Percentiles rank a stretch among this genome's conserved stretches.
Conservation (phyloP, 2,113 vertebrate species). For the Ascaphus truei region DNA sequence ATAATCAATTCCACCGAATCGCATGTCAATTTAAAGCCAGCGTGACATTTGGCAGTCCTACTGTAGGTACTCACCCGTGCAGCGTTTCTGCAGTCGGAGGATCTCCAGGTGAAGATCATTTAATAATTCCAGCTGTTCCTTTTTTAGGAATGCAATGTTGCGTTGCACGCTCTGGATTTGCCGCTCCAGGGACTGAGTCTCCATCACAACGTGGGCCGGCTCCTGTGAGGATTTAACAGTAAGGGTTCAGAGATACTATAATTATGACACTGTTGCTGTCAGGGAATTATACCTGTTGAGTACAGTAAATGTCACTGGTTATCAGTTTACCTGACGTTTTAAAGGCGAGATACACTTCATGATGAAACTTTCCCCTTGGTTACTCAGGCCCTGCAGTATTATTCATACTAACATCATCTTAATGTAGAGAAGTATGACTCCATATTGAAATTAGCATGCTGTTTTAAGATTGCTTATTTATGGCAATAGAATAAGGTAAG, state of each 20-base stretch:
- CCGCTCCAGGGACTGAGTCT: conserved; percentile 73
- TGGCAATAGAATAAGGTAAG: too few relatives aligned
- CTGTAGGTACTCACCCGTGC: conserved; percentile 68
- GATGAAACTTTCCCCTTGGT: too few relatives aligned
- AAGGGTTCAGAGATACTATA: accelerated
- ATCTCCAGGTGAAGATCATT: conserved; percentile 92
- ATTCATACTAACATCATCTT: too few relatives aligned
- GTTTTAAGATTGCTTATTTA: too few relatives aligned
- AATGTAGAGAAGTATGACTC: too few relatives aligned
- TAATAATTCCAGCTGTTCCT: conserved; percentile 88
- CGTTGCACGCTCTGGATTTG: conserved; percentile 90
- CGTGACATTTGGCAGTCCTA: too few relatives aligned
- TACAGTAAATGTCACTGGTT: neutral
- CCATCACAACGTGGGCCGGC: conserved; percentile 67
- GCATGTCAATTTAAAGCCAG: too few relatives aligned
- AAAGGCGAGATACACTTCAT: too few relatives aligned
- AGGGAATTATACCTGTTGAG: accelerated
- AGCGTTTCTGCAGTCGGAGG: conserved; percentile 90
- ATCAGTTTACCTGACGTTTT: too few relatives aligned
- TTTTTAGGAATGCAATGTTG: conserved; percentile 85
- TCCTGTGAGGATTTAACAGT: conserved; percentile 41
- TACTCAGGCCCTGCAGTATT: too few relatives aligned
- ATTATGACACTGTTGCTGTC: neutral
- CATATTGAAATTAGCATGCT: too few relatives aligned
- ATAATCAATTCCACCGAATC: too few relatives aligned